Base-by-base conservation (phyloP, 1,140 invertebrate genomes). In the Drosophila carrolli region DNA sequence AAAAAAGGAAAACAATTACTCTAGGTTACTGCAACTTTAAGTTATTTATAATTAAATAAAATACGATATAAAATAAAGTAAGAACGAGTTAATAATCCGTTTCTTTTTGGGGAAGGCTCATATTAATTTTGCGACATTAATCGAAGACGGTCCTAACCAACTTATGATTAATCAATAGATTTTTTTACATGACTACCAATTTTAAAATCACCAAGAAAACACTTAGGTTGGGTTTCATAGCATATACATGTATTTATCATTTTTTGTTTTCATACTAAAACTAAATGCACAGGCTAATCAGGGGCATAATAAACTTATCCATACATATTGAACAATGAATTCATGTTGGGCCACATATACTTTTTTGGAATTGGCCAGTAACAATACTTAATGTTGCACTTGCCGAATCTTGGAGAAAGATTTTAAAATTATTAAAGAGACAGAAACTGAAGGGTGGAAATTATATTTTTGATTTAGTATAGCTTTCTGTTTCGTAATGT, bases 1-100 rank as follows among this genome's bases (percentile, higher is more conserved):
- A 89, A 88, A 88, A 80, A 90, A 73, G 73, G 84, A 80, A 72
- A 72, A 78, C 50, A 78, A 78, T 56, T 66, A 66, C 50, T 78
- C 44, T 78, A 78, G 67, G 70, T 29, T 77, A 71, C 61, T 46
- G 59, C 54, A 78, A 78, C 76, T 73, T 73, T 89, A 89, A 89
- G 84, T 89, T 90, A 89, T 89, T 89, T 89, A 89, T 89, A 90
- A 89, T 84, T 89, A 90, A 89, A 90, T 84, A 90, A 89, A 88
- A 89, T 86, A 86, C 57, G 16, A 84, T 78, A 89, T 71, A 77
- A 89, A 89, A 83, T 86, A 88, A 65, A 76, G 40, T 67, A 63
- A 57, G 60, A 43, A 58, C 9, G 57, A 51, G 61, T 68, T 70
- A 10, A 48, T 0, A 10, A 48, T 13, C 7, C 19, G 38, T 32